phyloP scores from a whole-genome alignment of 1,140 invertebrate species.

The Bombus huntii region DNA sequence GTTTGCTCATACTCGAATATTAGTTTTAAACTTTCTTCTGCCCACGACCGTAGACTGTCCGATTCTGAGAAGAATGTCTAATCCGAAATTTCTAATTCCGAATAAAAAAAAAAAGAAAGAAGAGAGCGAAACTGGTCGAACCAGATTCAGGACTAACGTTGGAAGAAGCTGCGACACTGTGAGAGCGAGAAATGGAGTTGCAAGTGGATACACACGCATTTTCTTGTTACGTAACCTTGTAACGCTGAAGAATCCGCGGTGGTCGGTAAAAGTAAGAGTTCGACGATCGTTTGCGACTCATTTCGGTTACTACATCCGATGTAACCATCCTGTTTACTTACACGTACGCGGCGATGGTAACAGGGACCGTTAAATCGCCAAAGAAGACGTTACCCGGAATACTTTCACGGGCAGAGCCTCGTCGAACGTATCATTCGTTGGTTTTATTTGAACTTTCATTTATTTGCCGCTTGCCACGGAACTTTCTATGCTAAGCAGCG shows the following conservation, averaged over 20 bases:
- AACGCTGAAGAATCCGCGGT: background rate
- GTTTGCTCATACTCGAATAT: too few species aligned
- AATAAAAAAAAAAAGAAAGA: too few species aligned
- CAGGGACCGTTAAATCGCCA: background rate
- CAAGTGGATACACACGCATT: background rate
- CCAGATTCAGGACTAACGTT: too few species aligned
- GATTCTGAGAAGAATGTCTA: too few species aligned
- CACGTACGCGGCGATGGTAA: background rate
- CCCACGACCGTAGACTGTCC: fast-evolving
- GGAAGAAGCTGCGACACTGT: too few species aligned
- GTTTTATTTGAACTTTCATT: constrained; percentile 59
- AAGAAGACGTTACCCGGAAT: constrained; percentile 51
- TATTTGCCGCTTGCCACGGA: constrained; percentile 15
- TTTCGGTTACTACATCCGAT: constrained; percentile 43
- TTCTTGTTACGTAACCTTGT: background rate
- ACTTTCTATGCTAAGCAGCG: constrained; percentile 43
- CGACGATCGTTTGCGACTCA: background rate
- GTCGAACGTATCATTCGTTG: constrained; percentile 7
- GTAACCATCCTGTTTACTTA: background rate
- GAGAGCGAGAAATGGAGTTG: too few species aligned
- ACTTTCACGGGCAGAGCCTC: constrained; percentile 46
- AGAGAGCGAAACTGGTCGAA: too few species aligned
- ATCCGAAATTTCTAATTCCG: too few species aligned
- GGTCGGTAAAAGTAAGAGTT: constrained; percentile 24
- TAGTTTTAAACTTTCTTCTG: too few species aligned